Conservation (phyloP, 2,888 invertebrate species). For the Lathronympha strigana region DNA sequence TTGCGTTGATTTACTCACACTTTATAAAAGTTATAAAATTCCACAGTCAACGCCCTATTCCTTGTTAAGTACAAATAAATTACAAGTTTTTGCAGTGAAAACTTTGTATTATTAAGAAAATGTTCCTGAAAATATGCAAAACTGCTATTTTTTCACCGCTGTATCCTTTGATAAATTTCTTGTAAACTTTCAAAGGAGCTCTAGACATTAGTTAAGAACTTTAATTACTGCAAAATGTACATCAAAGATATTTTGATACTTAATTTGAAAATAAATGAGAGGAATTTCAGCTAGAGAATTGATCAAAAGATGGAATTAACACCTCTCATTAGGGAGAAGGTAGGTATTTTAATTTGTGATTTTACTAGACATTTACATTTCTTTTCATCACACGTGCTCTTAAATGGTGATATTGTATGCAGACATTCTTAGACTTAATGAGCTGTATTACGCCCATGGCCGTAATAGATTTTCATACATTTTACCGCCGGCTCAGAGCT, state of each 20-base stretch:
- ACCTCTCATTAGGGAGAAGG: not conserved
- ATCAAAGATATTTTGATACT: slow-evolving; percentile 19
- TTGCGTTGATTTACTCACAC: too few species aligned
- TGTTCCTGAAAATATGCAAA: not conserved
- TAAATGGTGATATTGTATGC: too few species aligned
- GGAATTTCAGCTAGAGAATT: not conserved
- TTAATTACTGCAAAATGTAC: slow-evolving; percentile 13
- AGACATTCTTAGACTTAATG: too few species aligned
- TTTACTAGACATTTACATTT: too few species aligned
- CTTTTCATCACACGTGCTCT: too few species aligned
- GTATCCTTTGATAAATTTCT: slow-evolving; percentile 21
- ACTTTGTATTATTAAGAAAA: slow-evolving; percentile 1
- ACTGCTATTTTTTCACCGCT: slow-evolving; percentile 4
- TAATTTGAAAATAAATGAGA: not conserved
- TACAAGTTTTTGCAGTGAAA: not conserved
- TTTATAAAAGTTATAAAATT: too few species aligned
- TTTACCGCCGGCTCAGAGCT: too few species aligned
- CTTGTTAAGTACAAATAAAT: too few species aligned
- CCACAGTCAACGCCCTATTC: too few species aligned
- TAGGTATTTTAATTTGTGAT: not conserved
- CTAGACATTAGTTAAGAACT: slow-evolving; percentile 15
- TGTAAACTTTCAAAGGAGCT: not conserved
- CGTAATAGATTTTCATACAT: too few species aligned
- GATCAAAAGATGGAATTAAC: not conserved
- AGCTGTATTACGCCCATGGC: too few species aligned